Conservation (phyloP, 2,113 vertebrate genomes). For the Cyanoliseus patagonus region DNA sequence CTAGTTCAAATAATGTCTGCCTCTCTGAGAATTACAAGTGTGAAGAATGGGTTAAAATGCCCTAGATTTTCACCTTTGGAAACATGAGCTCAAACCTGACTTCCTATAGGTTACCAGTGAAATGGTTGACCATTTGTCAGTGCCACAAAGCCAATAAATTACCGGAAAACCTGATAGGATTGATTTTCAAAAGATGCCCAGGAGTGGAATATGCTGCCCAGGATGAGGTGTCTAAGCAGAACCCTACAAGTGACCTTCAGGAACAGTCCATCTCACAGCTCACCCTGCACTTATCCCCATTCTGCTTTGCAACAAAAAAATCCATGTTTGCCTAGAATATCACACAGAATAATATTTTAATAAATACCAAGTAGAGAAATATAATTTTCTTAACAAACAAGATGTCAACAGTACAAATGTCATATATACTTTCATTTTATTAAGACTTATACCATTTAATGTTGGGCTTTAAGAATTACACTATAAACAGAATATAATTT, state of each 20-base stretch:
- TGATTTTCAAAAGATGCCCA: conserved; percentile 14
- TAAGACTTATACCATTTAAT: conserved; percentile 73
- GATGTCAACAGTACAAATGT: conserved; percentile 60
- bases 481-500: conserved; percentile 73
- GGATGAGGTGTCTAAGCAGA: not conserved
- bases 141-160: conserved; percentile 20
- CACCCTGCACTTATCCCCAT: not conserved
- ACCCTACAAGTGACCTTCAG: not conserved
- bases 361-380: conserved; percentile 45
- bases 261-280: not conserved
- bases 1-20: not conserved
- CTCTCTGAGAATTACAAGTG: not conserved
- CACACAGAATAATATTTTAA: conserved; percentile 45
- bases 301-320: conserved; percentile 11
- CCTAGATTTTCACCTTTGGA: conserved; percentile 34
- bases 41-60: conserved; percentile 41
- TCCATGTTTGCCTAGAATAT: not conserved
- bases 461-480: conserved; percentile 58
- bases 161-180: not conserved
- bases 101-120: not conserved
- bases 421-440: conserved; percentile 72
- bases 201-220: not conserved
- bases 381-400: conserved; percentile 70
- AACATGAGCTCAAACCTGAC: not conserved
- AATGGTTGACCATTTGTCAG: conserved; percentile 23